phyloP scores from a whole-genome alignment of 92 coral and sea anemone species.

The Zoanthus sansibaricus region DNA sequence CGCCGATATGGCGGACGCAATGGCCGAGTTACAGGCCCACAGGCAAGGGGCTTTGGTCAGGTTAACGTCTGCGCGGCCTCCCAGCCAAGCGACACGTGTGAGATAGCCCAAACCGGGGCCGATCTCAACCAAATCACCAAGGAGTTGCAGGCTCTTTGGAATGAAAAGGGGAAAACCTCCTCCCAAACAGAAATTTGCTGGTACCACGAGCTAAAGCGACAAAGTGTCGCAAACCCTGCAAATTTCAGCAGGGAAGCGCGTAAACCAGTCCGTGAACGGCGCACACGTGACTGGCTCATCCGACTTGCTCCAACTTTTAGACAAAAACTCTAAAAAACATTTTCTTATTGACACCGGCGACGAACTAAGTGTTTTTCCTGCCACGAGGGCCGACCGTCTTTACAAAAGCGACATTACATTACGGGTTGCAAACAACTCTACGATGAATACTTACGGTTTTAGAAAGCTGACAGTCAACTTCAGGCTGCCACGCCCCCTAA shows the following conservation, averaged over 20 bases:
- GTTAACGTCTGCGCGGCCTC: neutral
- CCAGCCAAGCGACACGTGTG: neutral
- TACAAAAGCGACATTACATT: too few species aligned
- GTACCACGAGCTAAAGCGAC: constrained; percentile 58
- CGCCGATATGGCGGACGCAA: constrained; percentile 68
- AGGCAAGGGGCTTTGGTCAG: constrained; percentile 21
- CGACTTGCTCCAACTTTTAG: constrained; percentile 41
- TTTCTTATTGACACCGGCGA: constrained; percentile 65
- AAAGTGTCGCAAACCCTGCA: constrained; percentile 64
- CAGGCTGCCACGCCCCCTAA: too few species aligned
- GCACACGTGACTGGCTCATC: constrained; percentile 60
- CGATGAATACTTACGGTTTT: too few species aligned
- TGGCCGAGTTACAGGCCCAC: constrained; percentile 69
- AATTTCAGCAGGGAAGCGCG: constrained; percentile 54
- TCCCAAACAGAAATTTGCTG: constrained; percentile 34
- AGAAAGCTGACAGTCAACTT: too few species aligned
- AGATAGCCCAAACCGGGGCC: neutral
- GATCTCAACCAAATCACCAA: too few species aligned
- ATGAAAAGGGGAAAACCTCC: neutral
- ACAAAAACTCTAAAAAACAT: constrained; percentile 48
- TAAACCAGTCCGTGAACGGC: constrained; percentile 58
- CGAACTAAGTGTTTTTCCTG: constrained; percentile 57
- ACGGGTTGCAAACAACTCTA: too few species aligned
- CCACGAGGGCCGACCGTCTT: too few species aligned
- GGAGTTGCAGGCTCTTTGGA: neutral